Percentiles rank a stretch among this genome's conserved stretches.
Evolutionary conservation across 2,888 invertebrate species (phyloP).

Genomic region (Dicyrtomina minuta): DNA sequence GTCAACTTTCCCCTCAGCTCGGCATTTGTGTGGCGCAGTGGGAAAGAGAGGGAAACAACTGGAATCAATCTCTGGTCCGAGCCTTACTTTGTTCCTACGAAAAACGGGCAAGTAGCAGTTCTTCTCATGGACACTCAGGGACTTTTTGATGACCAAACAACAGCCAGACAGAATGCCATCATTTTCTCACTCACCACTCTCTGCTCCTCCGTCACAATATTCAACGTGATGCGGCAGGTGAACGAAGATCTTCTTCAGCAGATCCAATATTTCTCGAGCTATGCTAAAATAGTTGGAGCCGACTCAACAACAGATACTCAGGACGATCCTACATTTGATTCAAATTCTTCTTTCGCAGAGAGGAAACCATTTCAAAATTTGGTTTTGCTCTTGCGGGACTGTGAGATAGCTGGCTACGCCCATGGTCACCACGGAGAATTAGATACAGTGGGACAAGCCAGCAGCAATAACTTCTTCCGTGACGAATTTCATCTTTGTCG

Average conservation of each 20-base stretch:
- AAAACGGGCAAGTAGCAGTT: conserved; percentile 17
- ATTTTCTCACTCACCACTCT: conserved; percentile 29
- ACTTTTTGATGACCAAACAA: conserved; percentile 22
- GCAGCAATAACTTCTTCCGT: background rate
- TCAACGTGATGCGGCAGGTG: no score
- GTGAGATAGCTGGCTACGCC: background rate
- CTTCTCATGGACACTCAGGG: conserved; percentile 39
- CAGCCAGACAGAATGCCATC: conserved; percentile 13
- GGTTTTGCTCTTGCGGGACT: background rate
- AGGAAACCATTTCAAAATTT: background rate
- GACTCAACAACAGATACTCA: conserved; percentile 14
- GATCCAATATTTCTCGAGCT: no score
- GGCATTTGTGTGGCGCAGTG: conserved; percentile 55
- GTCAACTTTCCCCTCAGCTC: no score
- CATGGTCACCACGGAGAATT: background rate
- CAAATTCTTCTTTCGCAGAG: conserved; percentile 2
- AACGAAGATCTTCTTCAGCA: no score
- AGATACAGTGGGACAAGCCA: background rate
- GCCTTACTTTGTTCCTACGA: conserved; percentile 55
- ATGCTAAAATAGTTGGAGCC: conserved; percentile 23
- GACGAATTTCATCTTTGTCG: background rate
- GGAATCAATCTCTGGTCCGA: conserved; percentile 57
- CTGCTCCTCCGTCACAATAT: conserved; percentile 30
- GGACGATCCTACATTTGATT: conserved; percentile 23
- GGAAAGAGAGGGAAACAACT: conserved; percentile 54